Base-by-base conservation (phyloP, 2,113 vertebrate genomes). In the Mirza zaza region DNA sequence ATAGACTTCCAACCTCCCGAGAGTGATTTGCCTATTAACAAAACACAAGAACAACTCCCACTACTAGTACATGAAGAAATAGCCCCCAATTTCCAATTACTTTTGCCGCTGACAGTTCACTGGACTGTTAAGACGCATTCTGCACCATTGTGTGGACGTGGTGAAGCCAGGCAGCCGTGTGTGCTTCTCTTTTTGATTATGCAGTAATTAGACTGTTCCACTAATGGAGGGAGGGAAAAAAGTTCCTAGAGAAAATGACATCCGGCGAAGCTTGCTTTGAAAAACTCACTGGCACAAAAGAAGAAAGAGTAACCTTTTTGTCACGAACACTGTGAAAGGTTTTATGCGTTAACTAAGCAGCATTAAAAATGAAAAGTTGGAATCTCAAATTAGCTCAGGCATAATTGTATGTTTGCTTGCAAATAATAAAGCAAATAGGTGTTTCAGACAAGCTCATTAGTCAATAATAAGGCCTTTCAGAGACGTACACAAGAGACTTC, bases 81-180 rank as follows among this genome's bases (percentile, higher is more conserved):
- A 97, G 97, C 96, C 98, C 98, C 98, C 97, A 87, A 97, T 98
- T 98, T 99, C 98, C 98, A 98, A 99, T 99, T 98, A 98, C 98
- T 98, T 98, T 96, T 98, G 98, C 96, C 1, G 83, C 98, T 98
- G 98, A 98, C 97, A 98, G 98, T 98, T 98, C 98, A 98, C 97
- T 98, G 98, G 98, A 98, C 98, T 98, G 98, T 98, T 98, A 98
- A 98, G 98, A 98, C 36, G 57, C 82, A 92, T 97, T 98, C 96
- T 91, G 94, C 96, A 97, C 98, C 98, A 98, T 97, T 98, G 98
- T 98, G 98, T 91, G 97, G 97, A 98, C 97, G 97, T 98, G 96
- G 96, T 71, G 96, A 98, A 98, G 97, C 97, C 92, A 97, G 96
- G 95, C 98, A 97, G 97, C 97, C 92, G 87, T 94, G 98, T 94